Evolutionary conservation across 1,140 invertebrate genomes (phyloP), one percentile per base, ranked within the genome.

Genomic region (Nymphalis io): DNA sequence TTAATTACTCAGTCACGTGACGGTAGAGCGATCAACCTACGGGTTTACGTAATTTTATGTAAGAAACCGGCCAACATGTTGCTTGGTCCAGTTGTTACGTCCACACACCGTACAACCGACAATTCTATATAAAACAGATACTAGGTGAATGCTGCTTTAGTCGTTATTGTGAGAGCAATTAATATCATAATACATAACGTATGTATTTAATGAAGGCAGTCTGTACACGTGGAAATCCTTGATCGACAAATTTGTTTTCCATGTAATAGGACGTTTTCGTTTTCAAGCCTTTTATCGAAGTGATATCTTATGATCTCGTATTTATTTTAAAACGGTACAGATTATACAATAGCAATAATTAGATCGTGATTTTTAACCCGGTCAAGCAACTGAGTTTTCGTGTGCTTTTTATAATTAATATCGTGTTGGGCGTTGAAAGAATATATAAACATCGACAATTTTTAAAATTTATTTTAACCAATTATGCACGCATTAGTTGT

Each of bases 41-140:
- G 27, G 46, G 55, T 78, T 85, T 84, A 79, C 80, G 83, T 83
- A 85, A 85, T 78, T 76, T 85, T 85, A 85, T 80, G 72, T 85
- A 85, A 85, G 78, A 75, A 79, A 81, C 79, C 78, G 82, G 80
- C 74, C 75, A 51, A 38, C 60, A 39, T 18, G 46, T 16, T 27
- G 20, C 5, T 55, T 27, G 51, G 51, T 55, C 20, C 51, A 55
- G 51, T 27, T 55, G 71, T 69, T 69, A 73, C 61, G 57, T 63
- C 55, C 20, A 55, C 6, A 51, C 18, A 51, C 46, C 46, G 46
- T 20, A 51, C 46, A 51, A 20, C 2, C 16, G n/a, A 21, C 40
- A 16, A 51, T 11, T 20, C 46, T 16, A 27, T 21, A 53, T 21
- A 21, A 53, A 12, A 21, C 20, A 20, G 0, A n/a, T n/a, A 55